A percentile compares a stretch with the other conserved stretches of the same genome.
Evolutionary conservation across 2,113 vertebrate species (phyloP).

Genomic region (Dicaeum eximium): DNA sequence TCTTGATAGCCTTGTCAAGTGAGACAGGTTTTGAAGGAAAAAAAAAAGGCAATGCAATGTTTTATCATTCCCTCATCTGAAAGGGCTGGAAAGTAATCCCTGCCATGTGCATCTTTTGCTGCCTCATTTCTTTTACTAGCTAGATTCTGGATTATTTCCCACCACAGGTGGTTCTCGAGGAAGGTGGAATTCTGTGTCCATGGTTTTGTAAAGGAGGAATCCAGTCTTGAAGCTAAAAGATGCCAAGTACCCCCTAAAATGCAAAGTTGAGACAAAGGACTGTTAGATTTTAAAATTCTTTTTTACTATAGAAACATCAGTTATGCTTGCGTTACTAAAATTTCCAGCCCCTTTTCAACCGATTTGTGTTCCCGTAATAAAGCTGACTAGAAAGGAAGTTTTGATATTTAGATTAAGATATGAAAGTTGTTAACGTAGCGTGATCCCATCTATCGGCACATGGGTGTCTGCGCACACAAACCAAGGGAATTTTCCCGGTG

Average conservation of each 20-base stretch:
- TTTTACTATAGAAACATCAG: neutral
- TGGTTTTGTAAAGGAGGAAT: neutral
- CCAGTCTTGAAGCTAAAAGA: neutral
- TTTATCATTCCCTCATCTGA: neutral
- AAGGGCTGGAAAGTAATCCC: neutral
- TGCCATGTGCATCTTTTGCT: neutral
- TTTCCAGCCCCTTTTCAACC: neutral
- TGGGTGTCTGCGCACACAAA: fast-evolving
- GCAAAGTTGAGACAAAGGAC: neutral
- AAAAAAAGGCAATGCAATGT: neutral
- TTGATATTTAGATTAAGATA: neutral
- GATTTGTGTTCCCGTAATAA: neutral
- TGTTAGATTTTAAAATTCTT: fast-evolving
- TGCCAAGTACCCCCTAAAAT: neutral
- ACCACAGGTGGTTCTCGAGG: neutral
- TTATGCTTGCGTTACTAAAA: neutral
- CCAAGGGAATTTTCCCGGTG: neutral
- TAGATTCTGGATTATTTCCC: neutral
- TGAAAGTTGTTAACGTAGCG: fast-evolving
- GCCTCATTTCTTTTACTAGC: neutral
- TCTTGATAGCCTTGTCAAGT: neutral
- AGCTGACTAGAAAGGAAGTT: neutral
- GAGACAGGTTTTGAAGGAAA: neutral
- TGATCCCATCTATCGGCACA: neutral
- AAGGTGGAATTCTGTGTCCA: neutral